Evolutionary conservation across 2,888 invertebrate genomes (phyloP).

Genomic region (Melanchra persicariae): DNA sequence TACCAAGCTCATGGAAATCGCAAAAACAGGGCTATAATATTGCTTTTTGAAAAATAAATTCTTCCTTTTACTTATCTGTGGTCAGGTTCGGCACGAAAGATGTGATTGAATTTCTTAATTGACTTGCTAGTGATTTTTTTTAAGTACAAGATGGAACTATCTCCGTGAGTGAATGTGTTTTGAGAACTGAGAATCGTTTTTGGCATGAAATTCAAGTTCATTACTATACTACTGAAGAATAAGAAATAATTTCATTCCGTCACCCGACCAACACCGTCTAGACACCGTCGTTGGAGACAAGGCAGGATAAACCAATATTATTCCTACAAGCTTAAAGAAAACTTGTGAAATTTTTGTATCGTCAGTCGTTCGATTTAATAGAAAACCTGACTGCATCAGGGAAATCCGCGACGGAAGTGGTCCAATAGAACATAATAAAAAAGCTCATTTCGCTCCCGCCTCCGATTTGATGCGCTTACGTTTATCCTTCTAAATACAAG

Average conservation of each 20-base stretch:
- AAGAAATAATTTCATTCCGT: background rate
- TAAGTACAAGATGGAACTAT: no score
- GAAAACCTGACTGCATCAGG: conserved; percentile 12
- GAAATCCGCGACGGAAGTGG: conserved; percentile 4
- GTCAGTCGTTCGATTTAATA: conserved; percentile 2
- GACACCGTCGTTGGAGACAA: background rate
- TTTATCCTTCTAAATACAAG: background rate
- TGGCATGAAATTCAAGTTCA: background rate
- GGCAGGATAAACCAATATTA: background rate
- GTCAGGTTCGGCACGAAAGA: no score
- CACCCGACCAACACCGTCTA: background rate
- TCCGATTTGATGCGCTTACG: background rate
- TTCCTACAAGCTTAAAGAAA: background rate
- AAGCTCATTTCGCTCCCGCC: background rate
- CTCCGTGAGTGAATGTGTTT: no score
- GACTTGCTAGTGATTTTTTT: no score
- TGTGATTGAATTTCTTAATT: no score
- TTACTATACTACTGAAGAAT: background rate
- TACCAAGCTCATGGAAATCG: no score
- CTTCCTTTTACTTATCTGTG: no score
- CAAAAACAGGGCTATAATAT: no score
- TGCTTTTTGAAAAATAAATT: no score
- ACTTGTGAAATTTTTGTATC: background rate
- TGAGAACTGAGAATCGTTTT: no score
- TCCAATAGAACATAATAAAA: conserved; percentile 40